phyloP scores from a whole-genome alignment of 2,888 invertebrate species.

The Poecilus cupreus region DNA sequence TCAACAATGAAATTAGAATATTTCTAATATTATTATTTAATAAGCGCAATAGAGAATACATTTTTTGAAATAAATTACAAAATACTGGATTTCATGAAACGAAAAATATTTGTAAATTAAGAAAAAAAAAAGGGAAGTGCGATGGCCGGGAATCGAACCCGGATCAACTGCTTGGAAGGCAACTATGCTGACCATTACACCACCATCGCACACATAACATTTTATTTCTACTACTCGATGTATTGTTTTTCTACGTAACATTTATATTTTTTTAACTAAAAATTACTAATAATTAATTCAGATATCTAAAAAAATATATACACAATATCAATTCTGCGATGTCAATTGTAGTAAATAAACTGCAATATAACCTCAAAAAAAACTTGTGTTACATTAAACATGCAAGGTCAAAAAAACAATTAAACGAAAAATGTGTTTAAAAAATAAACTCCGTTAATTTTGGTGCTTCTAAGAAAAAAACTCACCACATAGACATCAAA shows the following conservation, averaged over 20 bases:
- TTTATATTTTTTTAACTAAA: no score
- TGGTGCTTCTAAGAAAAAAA: background rate
- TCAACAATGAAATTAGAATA: constrained; percentile 13
- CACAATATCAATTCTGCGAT: no score
- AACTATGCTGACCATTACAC: constrained; percentile 74
- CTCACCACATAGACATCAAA: constrained; percentile 66
- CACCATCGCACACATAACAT: constrained; percentile 69
- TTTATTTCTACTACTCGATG: no score
- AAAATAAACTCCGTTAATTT: constrained; percentile 1
- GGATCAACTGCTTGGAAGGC: constrained; percentile 74
- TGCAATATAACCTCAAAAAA: constrained; percentile 9
- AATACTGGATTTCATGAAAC: no score
- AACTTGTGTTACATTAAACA: background rate
- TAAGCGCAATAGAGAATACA: background rate
- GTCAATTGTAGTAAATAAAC: background rate
- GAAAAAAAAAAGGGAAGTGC: constrained; percentile 64
- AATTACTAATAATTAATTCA: no score
- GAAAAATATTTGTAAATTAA: background rate
- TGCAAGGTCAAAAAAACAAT: constrained; percentile 29
- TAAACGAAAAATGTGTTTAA: background rate
- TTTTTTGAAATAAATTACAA: no score
- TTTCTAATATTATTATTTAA: background rate
- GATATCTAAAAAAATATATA: no score
- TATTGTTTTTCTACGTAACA: no score
- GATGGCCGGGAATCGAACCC: constrained; percentile 74